These are phyloP conservation scores for Solenodon paradoxus DNA, from an alignment of 2,113 vertebrate species.

Conservation along the genomic window DNA sequence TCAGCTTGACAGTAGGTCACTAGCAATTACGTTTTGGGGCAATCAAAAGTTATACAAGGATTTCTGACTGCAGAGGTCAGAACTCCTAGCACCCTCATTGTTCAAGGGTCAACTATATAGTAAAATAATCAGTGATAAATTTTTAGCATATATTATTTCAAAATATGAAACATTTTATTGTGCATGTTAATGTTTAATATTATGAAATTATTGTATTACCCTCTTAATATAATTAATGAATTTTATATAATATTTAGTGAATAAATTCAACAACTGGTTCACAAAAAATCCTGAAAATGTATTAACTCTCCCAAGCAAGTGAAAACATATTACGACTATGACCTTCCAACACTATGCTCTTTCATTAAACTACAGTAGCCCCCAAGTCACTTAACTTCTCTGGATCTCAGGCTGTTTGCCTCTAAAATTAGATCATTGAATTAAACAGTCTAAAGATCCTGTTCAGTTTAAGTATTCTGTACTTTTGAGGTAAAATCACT, in stretches of 20 bases:
- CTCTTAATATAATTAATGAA: background rate
- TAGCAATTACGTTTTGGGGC: no score
- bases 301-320: background rate
- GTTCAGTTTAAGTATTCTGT: background rate
- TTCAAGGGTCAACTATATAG: no score
- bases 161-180: no score
- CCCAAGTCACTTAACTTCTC: background rate
- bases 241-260: background rate
- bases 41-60: no score
- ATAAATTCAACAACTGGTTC: background rate
- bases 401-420: background rate
- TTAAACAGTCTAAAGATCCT: background rate
- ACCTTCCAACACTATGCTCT: background rate
- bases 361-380: background rate
- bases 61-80: no score
- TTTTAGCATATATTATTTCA: background rate
- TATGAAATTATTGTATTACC: no score
- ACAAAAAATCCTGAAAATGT: conserved; percentile 18
- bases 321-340: background rate
- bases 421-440: background rate
- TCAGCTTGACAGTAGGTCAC: no score
- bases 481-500: conserved; percentile 12
- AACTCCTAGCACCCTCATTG: no score
- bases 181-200: no score
- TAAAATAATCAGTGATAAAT: background rate